Base-by-base conservation (phyloP, 2,888 invertebrate genomes). In the Heliothis peltigera region DNA sequence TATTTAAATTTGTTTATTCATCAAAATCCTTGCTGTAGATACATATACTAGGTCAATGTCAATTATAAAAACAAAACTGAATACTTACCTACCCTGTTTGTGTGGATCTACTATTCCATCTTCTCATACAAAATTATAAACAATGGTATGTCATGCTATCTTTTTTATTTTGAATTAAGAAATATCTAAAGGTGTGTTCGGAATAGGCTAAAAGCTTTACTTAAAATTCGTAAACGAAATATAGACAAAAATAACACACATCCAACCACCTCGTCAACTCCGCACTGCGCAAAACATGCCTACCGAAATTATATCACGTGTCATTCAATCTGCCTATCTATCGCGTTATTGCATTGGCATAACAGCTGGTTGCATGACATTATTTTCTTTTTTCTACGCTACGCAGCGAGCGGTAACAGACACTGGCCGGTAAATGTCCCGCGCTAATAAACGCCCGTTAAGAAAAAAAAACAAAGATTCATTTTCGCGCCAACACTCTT, bases 381-480 rank as follows among this genome's bases (percentile, higher is more conserved):
- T 76, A 70, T 78, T 80, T 81, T 77, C 73, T 75, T 78, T 79
- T 81, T 81, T 81, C 71, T 64, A 52, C 42, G 17, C 65, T 73
- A 77, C 70, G 70, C 73, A 76, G 65, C 66, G 53, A 67, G 68
- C 70, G 74, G 83, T 80, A 83, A 81, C 82, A 77, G 74, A 92
- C 93, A 94, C 91, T 89, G 89, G 89, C 90, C 90, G 91, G 91
- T 87, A 80, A 92, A 91, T 90, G 91, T 89, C 87, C 88, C 85
- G 85, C 86, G 85, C 80, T 82, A 84, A 83, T 86, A 84, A 84
- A 84, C 80, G 84, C 82, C n/a, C 84, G 64, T 43, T 73, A 70
- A 79, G 89, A 92, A 91, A 93, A 92, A 92, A 93, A 93, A 93
- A 87, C 87, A 82, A 89, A 93, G 93, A 94, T 94, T 92, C 92